Evolutionary conservation across 2,888 invertebrate genomes (phyloP), one percentile per base, ranked within the genome.

Genomic region (Gryllus longicercus): DNA sequence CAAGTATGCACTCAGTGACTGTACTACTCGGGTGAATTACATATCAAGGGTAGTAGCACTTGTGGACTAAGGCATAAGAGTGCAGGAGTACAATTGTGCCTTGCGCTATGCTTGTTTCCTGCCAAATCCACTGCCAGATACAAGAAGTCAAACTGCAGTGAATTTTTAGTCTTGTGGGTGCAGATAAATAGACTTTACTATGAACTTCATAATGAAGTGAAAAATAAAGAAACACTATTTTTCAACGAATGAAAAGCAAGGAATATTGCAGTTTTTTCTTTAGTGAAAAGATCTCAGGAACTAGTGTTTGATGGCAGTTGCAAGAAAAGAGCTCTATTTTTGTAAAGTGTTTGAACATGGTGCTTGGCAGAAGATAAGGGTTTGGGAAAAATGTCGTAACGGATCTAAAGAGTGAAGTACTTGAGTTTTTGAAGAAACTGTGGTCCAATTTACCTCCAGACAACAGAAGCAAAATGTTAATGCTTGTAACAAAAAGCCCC

Each of bases 261-360:
- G 50, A 79, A 78, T 50, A 78, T 80, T 50, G n/a, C 38, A 51
- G 75, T 82, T 79, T 79, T 21, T 74, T 79, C 80, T 78, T 82
- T 82, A 63, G 63, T 82, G 79, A 82, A 78, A 80, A 82, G 82
- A 82, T 82, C 82, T 82, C 82, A 82, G 82, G 82, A 82, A 82
- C 80, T 76, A 63, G 76, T 79, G 80, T 78, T 51, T 80, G 78
- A 78, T 81, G 80, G 63, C 63, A 63, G 63, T 77, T 77, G 77
- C 25, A 77, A 50, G 25, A 49, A 75, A 80, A 81, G 80, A 81
- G 79, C 81, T 81, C 79, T 82, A 82, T 82, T 82, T 82, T 82
- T 82, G 81, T 82, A 82, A 63, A 80, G 82, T 78, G 80, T 82
- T 82, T 81, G 80, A 77, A 77, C 50, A 75, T 81, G 82, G 82